Base-by-base conservation (phyloP, 2,113 vertebrate genomes). In the Taxidea taxus region DNA sequence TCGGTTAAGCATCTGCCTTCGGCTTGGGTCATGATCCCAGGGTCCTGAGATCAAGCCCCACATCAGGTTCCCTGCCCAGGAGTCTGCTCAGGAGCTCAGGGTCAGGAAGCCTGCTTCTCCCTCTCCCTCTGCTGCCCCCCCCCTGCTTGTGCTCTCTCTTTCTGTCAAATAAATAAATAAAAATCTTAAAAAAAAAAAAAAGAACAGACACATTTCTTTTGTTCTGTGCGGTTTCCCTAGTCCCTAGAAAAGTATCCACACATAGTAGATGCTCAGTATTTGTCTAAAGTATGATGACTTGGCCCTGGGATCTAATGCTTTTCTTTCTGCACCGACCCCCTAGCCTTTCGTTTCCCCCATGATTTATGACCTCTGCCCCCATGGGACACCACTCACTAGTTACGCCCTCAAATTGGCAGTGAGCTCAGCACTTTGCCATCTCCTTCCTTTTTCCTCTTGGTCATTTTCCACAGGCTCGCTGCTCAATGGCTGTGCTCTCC, bases 331-430 rank as follows among this genome's bases (percentile, higher is more conserved):
- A 54, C 90, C 49, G 81, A 78, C 2, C n/a, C 31, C 15, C 29
- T 15, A 3, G 21, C 13, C 13, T 21, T 60, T 15, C 14, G 10
- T 29, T 58, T 27, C 10, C 14, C 21, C 20, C 3, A 0, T 15
- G 49, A 2, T 44, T 51, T 62, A 9, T 34, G 64, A 39, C 20
- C 29, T n/a, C 39, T 70, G 7, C 4, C 34, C 39, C 77, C 90
- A 34, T 7, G 34, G 29, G 66, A 14, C 29, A 34, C 13, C 37
- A 42, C 37, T 54, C 20, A 74, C 34, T 31, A 44, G 39, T 37
- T 4, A 2, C 20, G 23, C 31, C 34, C 64, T 62, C 34, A 27
- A 34, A 1, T 4, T 16, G 84, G n/a, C 51, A 4, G 51, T 68
- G 37, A 34, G 54, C 77, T 66, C 42, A 70, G 81, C 74, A 15